phyloP scores from a whole-genome alignment of 2,113 vertebrate species.

The Baryphthengus martii region DNA sequence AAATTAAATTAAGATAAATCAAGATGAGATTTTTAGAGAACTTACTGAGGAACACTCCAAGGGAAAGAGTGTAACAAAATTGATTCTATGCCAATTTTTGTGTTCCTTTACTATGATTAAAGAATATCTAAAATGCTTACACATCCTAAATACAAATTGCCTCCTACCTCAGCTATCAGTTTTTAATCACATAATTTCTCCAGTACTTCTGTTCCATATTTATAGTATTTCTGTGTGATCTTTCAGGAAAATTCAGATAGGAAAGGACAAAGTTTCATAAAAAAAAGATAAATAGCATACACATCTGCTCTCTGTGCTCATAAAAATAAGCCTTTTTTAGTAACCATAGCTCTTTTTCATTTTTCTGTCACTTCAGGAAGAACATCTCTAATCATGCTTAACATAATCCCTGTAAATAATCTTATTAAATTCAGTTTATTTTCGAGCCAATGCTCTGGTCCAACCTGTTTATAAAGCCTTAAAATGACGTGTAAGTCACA shows the following conservation, averaged over 20 bases:
- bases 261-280: neutral
- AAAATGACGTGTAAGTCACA: neutral
- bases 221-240: neutral
- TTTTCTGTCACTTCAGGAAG: neutral
- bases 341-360: neutral
- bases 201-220: neutral
- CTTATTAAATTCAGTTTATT: neutral
- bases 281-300: neutral
- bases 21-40: neutral
- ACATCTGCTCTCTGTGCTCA: neutral
- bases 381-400: neutral
- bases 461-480: neutral
- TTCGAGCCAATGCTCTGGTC: neutral
- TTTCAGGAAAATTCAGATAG: neutral
- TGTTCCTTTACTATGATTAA: neutral
- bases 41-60: neutral
- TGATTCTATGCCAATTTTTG: neutral
- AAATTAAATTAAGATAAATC: neutral
- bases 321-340: neutral
- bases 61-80: neutral
- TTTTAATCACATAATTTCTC: neutral
- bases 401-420: fast-evolving
- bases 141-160: neutral
- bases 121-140: neutral
- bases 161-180: neutral